Evolutionary conservation across 92 coral and sea anemone species (phyloP).

Genomic region (Heliopora coerulea): DNA sequence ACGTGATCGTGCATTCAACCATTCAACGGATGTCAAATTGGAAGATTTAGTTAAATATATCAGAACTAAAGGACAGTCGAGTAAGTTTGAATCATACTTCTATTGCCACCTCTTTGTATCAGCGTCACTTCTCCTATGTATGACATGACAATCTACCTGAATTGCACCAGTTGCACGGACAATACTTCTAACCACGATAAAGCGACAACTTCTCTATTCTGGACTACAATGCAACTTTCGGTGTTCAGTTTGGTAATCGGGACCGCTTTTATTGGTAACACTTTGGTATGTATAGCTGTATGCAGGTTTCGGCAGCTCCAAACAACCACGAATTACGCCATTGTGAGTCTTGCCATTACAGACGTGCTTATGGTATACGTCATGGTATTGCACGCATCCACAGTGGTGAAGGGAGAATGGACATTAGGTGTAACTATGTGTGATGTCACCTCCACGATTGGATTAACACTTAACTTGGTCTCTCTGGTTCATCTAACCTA

Average conservation of each 20-base stretch:
- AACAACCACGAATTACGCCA: slow-evolving; percentile 67
- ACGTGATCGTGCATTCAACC: no score
- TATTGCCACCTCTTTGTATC: background rate
- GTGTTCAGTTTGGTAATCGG: slow-evolving; percentile 56
- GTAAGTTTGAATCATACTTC: background rate
- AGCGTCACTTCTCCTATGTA: background rate
- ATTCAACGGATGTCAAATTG: background rate
- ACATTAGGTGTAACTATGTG: slow-evolving; percentile 73
- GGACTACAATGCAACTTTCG: slow-evolving; percentile 30
- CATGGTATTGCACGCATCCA: slow-evolving; percentile 70
- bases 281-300: slow-evolving; percentile 65
- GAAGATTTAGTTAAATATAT: background rate
- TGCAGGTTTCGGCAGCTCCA: slow-evolving; percentile 60
- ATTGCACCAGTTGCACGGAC: slow-evolving; percentile 2
- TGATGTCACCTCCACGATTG: slow-evolving; percentile 58
- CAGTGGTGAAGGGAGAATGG: slow-evolving; percentile 73
- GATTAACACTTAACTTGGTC: slow-evolving; percentile 66
- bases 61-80: background rate
- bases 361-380: slow-evolving; percentile 79
- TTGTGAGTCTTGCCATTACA: slow-evolving; percentile 78
- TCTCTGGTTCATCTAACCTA: slow-evolving; percentile 84
- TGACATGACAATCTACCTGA: background rate
- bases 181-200: no score
- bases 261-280: slow-evolving; percentile 70
- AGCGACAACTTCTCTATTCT: background rate